Evolutionary conservation across 1,140 invertebrate genomes (phyloP).

Genomic region (Oscheius sp.): DNA sequence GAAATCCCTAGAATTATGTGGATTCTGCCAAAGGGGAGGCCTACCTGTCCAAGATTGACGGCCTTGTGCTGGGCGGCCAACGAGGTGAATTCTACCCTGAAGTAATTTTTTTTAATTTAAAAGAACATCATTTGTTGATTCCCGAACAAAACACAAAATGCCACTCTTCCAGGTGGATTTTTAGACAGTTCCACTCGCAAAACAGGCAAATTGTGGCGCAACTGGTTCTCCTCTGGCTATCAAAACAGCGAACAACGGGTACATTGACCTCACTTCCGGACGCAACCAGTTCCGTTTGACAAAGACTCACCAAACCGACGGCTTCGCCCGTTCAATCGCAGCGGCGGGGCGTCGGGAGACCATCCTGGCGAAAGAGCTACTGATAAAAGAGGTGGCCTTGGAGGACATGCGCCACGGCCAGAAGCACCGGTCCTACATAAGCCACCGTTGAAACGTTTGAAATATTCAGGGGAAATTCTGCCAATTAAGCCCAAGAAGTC

Average conservation of each 20-base stretch:
- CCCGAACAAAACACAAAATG: not conserved
- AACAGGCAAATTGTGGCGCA: too few relatives aligned
- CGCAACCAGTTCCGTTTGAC: too few relatives aligned
- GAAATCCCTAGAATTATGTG: conserved; percentile 76
- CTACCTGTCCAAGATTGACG: conserved; percentile 83
- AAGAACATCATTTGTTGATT: not conserved
- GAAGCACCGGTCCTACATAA: too few relatives aligned
- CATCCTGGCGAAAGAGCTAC: not conserved
- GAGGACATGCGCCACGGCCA: too few relatives aligned
- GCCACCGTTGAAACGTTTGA: too few relatives aligned
- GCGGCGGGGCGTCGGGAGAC: not conserved
- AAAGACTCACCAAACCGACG: not conserved
- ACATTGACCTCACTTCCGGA: too few relatives aligned
- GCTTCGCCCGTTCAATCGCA: not conserved
- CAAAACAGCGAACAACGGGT: too few relatives aligned
- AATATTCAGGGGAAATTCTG: too few relatives aligned
- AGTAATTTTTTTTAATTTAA: conserved; percentile 14
- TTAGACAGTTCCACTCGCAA: too few relatives aligned
- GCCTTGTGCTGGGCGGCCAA: conserved; percentile 83
- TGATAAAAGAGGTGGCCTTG: not conserved
- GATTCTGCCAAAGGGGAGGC: conserved; percentile 7
- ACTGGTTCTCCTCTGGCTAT: too few relatives aligned
- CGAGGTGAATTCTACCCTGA: conserved; percentile 90
- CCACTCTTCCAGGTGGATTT: too few relatives aligned
- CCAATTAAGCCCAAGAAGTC: too few relatives aligned